Percentiles rank a stretch among this genome's conserved stretches.
phyloP scores from a whole-genome alignment of 2,113 vertebrate species.

The Hydropotes inermis region DNA sequence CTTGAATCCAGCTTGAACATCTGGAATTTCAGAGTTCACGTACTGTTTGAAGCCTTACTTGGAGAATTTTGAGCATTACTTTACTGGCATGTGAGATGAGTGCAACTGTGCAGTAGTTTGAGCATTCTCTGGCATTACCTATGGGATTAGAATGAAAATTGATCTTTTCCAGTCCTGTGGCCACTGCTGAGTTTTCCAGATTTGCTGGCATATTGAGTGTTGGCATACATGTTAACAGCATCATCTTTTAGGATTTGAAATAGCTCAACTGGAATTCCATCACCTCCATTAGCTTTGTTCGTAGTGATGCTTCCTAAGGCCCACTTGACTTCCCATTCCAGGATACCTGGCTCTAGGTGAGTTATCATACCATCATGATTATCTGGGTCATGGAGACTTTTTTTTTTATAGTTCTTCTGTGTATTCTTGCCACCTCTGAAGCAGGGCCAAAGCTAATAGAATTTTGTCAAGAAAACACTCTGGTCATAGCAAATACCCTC shows the following conservation, averaged over 20 bases:
- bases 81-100: neutral
- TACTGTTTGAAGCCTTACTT: neutral
- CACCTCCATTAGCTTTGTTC: neutral
- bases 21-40: neutral
- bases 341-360: neutral
- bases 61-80: neutral
- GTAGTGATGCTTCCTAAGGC: neutral
- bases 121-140: neutral
- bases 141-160: neutral
- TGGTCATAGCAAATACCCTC: neutral
- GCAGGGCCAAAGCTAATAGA: neutral
- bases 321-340: neutral
- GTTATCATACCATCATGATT: neutral
- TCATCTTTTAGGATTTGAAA: neutral
- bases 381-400: neutral
- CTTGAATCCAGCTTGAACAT: neutral
- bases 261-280: neutral
- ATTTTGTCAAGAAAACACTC: neutral
- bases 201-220: neutral
- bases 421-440: neutral
- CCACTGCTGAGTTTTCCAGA: neutral
- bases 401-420: neutral
- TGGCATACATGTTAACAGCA: accelerated
- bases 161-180: neutral
- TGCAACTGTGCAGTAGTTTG: neutral